Conservation (phyloP, 2,888 invertebrate genomes). For the Drymonia ruficornis region DNA sequence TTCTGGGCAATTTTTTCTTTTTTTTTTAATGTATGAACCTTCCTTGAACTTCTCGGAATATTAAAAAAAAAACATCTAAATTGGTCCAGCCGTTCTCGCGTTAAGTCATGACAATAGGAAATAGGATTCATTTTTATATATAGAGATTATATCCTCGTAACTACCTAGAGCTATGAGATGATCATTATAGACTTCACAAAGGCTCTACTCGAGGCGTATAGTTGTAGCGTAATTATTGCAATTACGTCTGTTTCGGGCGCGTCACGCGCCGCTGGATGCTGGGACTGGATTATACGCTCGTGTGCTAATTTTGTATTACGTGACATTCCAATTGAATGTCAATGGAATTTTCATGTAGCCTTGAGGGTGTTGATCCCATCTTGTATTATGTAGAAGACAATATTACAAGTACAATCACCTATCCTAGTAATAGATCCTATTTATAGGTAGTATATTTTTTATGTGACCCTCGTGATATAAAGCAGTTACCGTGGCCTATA, state of each 20-base stretch:
- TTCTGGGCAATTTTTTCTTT: too few relatives aligned
- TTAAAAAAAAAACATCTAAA: too few relatives aligned
- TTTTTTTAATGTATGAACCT: too few relatives aligned
- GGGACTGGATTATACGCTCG: background rate
- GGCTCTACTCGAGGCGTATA: conserved; percentile 1
- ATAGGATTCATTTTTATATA: too few relatives aligned
- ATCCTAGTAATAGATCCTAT: too few relatives aligned
- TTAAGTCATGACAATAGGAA: too few relatives aligned
- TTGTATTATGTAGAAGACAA: background rate
- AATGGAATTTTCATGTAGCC: conserved; percentile 1
- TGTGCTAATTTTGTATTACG: background rate
- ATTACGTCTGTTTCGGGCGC: conserved; percentile 17
- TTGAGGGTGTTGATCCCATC: background rate
- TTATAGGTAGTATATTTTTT: too few relatives aligned
- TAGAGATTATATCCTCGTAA: background rate
- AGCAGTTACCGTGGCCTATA: too few relatives aligned
- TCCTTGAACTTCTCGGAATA: too few relatives aligned
- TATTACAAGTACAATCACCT: too few relatives aligned
- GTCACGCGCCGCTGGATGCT: conserved; percentile 5
- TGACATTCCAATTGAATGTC: background rate
- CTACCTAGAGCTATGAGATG: background rate
- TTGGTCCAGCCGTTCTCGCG: too few relatives aligned
- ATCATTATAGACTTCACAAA: background rate
- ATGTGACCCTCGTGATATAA: too few relatives aligned
- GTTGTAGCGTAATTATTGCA: conserved; percentile 22